These are phyloP conservation scores for Orgyia antiqua DNA, from an alignment of 2,888 invertebrate genomes.

Conservation along the genomic window DNA sequence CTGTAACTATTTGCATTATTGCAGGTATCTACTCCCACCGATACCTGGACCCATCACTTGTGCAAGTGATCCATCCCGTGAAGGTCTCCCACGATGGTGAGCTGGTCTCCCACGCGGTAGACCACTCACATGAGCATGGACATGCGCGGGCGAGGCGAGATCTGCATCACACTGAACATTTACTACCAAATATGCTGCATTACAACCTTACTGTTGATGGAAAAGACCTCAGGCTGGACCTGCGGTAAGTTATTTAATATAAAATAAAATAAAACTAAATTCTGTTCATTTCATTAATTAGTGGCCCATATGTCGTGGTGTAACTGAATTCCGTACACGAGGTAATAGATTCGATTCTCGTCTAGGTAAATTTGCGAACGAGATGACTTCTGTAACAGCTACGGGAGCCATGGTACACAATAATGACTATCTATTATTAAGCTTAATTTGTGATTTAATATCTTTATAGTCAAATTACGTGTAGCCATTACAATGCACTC, in stretches of 20 bases:
- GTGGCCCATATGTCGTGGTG: too few relatives aligned
- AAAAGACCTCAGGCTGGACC: slow-evolving; percentile 59
- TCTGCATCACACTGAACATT: slow-evolving; percentile 46
- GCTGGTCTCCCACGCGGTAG: slow-evolving; percentile 75
- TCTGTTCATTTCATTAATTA: too few relatives aligned
- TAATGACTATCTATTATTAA: too few relatives aligned
- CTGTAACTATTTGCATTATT: too few relatives aligned
- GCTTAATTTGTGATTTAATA: too few relatives aligned
- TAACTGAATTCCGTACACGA: too few relatives aligned
- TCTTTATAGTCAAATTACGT: too few relatives aligned
- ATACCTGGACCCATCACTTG: slow-evolving; percentile 70
- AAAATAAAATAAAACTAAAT: neutral
- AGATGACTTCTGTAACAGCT: too few relatives aligned
- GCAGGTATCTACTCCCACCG: slow-evolving; percentile 73
- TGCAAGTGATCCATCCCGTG: slow-evolving; percentile 79
- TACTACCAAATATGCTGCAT: slow-evolving; percentile 53
- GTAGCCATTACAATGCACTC: too few relatives aligned
- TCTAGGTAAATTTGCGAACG: too few relatives aligned
- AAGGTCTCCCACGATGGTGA: slow-evolving; percentile 78
- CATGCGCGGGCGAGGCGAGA: slow-evolving; percentile 73
- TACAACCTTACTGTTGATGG: slow-evolving; percentile 72
- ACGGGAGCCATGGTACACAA: too few relatives aligned
- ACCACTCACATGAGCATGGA: slow-evolving; percentile 72
- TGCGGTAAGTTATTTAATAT: slow-evolving; percentile 57
- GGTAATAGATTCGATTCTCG: too few relatives aligned